Conservation (phyloP, 2,113 vertebrate species). For the Carassius auratus region DNA sequence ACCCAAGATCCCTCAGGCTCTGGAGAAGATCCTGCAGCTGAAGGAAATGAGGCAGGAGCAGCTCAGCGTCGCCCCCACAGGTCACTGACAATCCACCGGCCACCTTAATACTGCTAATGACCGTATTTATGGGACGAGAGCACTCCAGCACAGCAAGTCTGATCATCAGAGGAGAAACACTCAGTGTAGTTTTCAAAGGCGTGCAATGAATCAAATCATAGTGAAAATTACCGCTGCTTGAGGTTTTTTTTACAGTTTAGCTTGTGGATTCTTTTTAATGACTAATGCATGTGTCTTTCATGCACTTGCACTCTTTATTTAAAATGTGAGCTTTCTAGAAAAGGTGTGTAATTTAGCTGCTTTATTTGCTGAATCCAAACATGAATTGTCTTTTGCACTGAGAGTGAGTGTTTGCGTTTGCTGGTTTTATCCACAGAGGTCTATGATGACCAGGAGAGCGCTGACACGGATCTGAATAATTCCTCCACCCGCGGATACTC, state of each 20-base stretch:
- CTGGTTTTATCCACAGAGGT: slow-evolving; percentile 39
- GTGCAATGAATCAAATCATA: background rate
- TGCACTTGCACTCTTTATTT: too few relatives aligned
- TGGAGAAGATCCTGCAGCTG: slow-evolving; percentile 93
- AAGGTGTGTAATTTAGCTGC: background rate
- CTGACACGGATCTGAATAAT: slow-evolving; percentile 71
- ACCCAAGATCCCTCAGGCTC: slow-evolving; percentile 89
- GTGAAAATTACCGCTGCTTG: too few relatives aligned
- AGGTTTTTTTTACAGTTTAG: too few relatives aligned
- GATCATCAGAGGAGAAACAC: background rate
- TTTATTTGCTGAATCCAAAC: too few relatives aligned
- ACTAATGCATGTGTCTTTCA: too few relatives aligned
- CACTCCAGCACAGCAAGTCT: background rate
- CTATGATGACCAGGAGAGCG: slow-evolving; percentile 80
- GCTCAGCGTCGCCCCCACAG: slow-evolving; percentile 76
- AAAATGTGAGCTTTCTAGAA: too few relatives aligned
- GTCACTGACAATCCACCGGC: slow-evolving; percentile 49
- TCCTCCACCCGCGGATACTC: slow-evolving; percentile 74
- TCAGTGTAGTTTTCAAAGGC: background rate
- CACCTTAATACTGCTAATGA: background rate
- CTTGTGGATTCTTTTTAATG: too few relatives aligned
- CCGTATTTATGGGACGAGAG: background rate
- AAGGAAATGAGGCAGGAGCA: slow-evolving; percentile 93
- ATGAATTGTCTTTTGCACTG: too few relatives aligned
- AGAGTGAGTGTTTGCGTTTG: background rate